Evolutionary conservation across 2,888 invertebrate genomes (phyloP).

Genomic region (Trachelus troglodyta): DNA sequence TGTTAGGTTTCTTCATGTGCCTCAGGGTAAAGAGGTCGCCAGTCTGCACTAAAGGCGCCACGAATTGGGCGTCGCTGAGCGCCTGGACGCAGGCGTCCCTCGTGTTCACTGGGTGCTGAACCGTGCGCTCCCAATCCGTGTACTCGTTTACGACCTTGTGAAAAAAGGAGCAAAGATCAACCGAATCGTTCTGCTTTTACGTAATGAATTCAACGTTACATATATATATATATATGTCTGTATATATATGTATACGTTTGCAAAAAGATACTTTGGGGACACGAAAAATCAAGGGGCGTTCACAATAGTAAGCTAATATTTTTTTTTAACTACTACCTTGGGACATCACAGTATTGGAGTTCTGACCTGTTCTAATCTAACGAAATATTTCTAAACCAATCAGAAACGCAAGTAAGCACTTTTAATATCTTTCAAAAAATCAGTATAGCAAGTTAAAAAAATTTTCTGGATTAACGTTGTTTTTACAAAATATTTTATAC

Average conservation of each 20-base stretch:
- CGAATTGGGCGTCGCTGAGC: conserved; percentile 92
- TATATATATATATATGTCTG: background rate
- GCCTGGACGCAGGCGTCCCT: conserved; percentile 91
- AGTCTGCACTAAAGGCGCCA: conserved; percentile 89
- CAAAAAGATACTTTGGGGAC: no score
- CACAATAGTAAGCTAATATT: no score
- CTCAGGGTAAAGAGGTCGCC: conserved; percentile 79
- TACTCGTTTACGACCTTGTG: conserved; percentile 85
- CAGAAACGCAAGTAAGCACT: background rate
- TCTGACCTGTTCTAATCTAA: no score
- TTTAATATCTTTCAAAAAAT: background rate
- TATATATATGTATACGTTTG: no score
- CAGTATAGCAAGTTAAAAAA: background rate
- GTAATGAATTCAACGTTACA: background rate
- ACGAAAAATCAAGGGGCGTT: no score
- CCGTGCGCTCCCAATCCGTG: conserved; percentile 96
- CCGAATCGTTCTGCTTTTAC: background rate
- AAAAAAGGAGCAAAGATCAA: conserved; percentile 1
- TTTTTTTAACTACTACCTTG: no score
- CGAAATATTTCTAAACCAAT: no score
- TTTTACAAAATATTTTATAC: background rate
- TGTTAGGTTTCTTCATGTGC: conserved; percentile 66
- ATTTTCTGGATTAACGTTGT: background rate
- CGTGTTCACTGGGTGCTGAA: conserved; percentile 88
- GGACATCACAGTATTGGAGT: no score